phyloP scores from a whole-genome alignment of 1,140 invertebrate species.

The Micrasema minimum region DNA sequence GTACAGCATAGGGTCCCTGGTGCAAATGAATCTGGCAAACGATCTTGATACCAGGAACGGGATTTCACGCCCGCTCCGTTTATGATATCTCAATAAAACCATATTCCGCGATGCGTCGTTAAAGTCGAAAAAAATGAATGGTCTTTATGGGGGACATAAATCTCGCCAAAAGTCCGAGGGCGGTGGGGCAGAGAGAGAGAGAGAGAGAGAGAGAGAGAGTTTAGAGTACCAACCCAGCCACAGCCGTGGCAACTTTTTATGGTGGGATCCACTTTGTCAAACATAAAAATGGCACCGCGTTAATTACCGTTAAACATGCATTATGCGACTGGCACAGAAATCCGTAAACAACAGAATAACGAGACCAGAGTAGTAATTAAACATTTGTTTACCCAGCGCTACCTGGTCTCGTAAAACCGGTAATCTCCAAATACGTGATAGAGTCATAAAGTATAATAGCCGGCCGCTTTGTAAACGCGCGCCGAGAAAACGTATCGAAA shows the following conservation, averaged over 20 bases:
- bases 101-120: conserved; percentile 40
- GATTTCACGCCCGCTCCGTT: conserved; percentile 24
- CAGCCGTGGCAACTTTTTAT: background rate
- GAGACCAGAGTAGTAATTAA: conserved; percentile 13
- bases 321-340: conserved; percentile 1
- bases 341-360: conserved; percentile 25
- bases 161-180: conserved; percentile 14
- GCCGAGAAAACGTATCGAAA: too few species aligned
- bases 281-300: conserved; percentile 2
- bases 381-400: background rate
- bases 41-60: conserved; percentile 20
- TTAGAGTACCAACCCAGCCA: background rate
- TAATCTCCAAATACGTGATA: conserved; percentile 23
- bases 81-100: conserved; percentile 43
- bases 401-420: background rate
- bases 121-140: conserved; percentile 37
- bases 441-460: conserved; percentile 3
- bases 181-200: background rate
- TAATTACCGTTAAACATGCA: conserved; percentile 21
- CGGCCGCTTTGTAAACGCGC: background rate
- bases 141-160: conserved; percentile 24
- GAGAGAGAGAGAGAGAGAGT: too few species aligned
- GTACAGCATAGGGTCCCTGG: too few species aligned
- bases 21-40: conserved; percentile 21
- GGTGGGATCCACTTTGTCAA: conserved; percentile 1